phyloP scores from a whole-genome alignment of 1,140 invertebrate genomes.

The Drosophila sproati region DNA sequence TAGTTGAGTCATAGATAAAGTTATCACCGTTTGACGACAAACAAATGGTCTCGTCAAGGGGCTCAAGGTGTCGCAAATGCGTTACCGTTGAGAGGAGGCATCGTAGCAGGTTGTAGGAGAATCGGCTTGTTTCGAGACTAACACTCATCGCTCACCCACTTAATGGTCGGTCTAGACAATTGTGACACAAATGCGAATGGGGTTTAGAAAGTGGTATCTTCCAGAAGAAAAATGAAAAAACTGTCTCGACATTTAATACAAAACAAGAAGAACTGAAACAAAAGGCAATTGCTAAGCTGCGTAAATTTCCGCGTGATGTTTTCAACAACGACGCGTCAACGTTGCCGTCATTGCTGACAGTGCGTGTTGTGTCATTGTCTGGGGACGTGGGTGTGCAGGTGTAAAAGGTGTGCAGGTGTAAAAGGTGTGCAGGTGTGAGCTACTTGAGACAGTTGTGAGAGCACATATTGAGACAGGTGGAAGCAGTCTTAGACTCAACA shows the following conservation, averaged over 20 bases:
- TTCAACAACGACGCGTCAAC: slow-evolving; percentile 15
- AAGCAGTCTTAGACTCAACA: slow-evolving; percentile 62
- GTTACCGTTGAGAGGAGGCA: slow-evolving; percentile 53
- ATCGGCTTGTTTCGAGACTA: slow-evolving; percentile 23
- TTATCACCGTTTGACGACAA: slow-evolving; percentile 6
- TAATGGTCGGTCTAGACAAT: slow-evolving; percentile 71
- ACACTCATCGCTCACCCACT: slow-evolving; percentile 28
- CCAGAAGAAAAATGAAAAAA: slow-evolving; percentile 29
- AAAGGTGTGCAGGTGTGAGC: slow-evolving; percentile 32
- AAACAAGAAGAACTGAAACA: slow-evolving; percentile 31
- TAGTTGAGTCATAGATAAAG: neutral
- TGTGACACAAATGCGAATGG: slow-evolving; percentile 76
- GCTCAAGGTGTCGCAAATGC: slow-evolving; percentile 68
- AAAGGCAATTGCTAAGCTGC: slow-evolving; percentile 76
- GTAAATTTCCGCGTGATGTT: slow-evolving; percentile 71
- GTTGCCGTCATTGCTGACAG: slow-evolving; percentile 28
- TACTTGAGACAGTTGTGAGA: slow-evolving; percentile 79
- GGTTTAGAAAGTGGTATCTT: slow-evolving; percentile 60
- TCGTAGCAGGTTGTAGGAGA: slow-evolving; percentile 16
- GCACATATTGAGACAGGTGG: slow-evolving; percentile 81
- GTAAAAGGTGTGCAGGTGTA: slow-evolving; percentile 22
- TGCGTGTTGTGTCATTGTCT: slow-evolving; percentile 55
- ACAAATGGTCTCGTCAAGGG: slow-evolving; percentile 70
- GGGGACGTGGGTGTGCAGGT: slow-evolving; percentile 1
- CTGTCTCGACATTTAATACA: slow-evolving; percentile 69